Evolutionary conservation across 2,888 invertebrate genomes (phyloP).

Genomic region (Tortrix viridana): DNA sequence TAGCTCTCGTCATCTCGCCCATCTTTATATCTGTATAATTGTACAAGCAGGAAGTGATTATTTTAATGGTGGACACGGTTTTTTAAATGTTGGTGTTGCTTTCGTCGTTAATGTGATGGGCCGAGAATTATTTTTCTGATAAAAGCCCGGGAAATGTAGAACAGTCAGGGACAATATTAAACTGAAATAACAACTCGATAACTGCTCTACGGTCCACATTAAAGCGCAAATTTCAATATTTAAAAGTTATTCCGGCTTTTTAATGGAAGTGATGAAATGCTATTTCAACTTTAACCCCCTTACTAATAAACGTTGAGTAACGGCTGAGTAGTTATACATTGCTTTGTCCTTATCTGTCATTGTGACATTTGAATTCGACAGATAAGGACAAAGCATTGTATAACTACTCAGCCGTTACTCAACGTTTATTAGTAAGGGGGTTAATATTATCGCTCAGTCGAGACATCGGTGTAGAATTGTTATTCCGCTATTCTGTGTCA

Average conservation of each 20-base stretch:
- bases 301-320: no score
- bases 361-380: no score
- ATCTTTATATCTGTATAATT: conserved; percentile 48
- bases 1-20: conserved; percentile 6
- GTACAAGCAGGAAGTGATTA: conserved; percentile 73
- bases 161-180: conserved; percentile 20
- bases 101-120: conserved; percentile 73
- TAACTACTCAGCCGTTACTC: no score
- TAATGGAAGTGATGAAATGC: background rate
- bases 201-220: conserved; percentile 4
- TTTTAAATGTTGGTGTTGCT: conserved; percentile 68
- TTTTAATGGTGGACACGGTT: conserved; percentile 76
- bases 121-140: conserved; percentile 59
- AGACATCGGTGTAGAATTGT: no score
- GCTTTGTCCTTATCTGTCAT: no score
- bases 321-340: no score
- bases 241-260: background rate
- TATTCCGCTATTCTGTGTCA: no score
- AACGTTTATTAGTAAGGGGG: no score
- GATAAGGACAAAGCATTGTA: no score
- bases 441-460: no score
- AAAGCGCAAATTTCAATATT: conserved; percentile 2
- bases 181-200: conserved; percentile 18
- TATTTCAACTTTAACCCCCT: no score
- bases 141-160: conserved; percentile 48